Percentiles rank a stretch among this genome's conserved stretches.
phyloP scores from a whole-genome alignment of 2,797 vertebrate genomes.

The Scolopax rusticola region DNA sequence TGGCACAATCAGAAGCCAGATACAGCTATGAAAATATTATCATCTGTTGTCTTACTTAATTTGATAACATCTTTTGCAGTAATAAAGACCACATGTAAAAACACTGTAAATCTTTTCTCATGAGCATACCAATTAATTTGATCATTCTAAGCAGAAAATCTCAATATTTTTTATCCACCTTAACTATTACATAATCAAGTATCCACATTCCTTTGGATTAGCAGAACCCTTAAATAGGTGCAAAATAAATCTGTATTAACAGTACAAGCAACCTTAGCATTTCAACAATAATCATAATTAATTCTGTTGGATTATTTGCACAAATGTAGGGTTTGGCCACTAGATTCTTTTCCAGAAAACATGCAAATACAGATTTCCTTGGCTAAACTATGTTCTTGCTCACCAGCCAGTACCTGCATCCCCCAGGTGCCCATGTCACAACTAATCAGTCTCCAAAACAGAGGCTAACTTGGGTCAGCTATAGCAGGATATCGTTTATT shows the following conservation, averaged over 20 bases:
- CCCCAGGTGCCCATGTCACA: not conserved
- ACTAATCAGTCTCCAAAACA: not conserved
- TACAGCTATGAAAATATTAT: not conserved
- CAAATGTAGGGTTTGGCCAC: not conserved
- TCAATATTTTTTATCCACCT: not conserved
- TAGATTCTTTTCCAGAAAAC: not conserved
- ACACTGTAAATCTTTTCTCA: not conserved
- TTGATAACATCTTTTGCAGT: not conserved
- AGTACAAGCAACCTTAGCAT: not conserved
- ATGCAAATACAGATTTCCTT: not conserved
- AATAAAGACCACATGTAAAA: not conserved
- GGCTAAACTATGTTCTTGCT: not conserved
- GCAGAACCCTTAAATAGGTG: not conserved
- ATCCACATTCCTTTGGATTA: not conserved
- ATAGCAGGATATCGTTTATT: not conserved
- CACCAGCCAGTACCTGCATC: not conserved
- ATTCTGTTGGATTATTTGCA: not conserved
- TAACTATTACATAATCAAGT: not conserved
- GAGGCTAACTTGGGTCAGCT: not conserved
- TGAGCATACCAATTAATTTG: not conserved
- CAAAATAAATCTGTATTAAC: not conserved
- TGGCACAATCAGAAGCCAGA: conserved; percentile 2
- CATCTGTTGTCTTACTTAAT: not conserved
- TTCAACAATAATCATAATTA: not conserved
- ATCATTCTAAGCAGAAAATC: not conserved